These are phyloP conservation scores for Stichopus horrens DNA, from an alignment of 53 echinoderm and acorn worm genomes.

Conservation along the genomic window DNA sequence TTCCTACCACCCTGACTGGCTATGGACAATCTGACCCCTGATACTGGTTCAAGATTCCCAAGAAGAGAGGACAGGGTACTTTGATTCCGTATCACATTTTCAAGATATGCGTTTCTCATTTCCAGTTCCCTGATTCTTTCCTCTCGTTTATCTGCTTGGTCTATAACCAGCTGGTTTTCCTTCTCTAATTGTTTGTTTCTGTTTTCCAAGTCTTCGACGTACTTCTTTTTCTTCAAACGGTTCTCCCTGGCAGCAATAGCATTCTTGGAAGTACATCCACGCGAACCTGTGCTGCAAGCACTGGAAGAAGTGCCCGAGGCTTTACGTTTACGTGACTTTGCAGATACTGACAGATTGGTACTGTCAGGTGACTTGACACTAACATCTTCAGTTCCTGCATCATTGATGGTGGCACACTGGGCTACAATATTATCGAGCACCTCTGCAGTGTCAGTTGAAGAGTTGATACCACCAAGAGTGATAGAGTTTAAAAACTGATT, in stretches of 20 bases:
- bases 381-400: background rate
- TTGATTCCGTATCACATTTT: constrained; percentile 72
- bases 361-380: background rate
- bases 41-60: constrained; percentile 50
- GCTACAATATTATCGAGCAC: background rate
- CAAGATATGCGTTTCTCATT: constrained; percentile 65
- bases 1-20: constrained; percentile 30
- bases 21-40: constrained; percentile 56
- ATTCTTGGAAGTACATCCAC: constrained; percentile 57
- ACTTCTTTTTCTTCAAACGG: constrained; percentile 75
- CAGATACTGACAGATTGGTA: background rate
- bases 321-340: background rate
- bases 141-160: constrained; percentile 41
- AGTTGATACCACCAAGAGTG: too few species aligned
- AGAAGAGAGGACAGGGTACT: constrained; percentile 70
- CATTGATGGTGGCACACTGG: background rate
- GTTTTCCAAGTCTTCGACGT: constrained; percentile 59
- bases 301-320: background rate
- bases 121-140: constrained; percentile 57
- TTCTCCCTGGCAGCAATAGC: constrained; percentile 87
- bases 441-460: too few species aligned
- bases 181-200: constrained; percentile 48
- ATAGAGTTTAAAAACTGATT: background rate
- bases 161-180: constrained; percentile 56
- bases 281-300: too few species aligned